Evolutionary conservation across 2,113 vertebrate genomes (phyloP).

Genomic region (Centropus bengalensis): DNA sequence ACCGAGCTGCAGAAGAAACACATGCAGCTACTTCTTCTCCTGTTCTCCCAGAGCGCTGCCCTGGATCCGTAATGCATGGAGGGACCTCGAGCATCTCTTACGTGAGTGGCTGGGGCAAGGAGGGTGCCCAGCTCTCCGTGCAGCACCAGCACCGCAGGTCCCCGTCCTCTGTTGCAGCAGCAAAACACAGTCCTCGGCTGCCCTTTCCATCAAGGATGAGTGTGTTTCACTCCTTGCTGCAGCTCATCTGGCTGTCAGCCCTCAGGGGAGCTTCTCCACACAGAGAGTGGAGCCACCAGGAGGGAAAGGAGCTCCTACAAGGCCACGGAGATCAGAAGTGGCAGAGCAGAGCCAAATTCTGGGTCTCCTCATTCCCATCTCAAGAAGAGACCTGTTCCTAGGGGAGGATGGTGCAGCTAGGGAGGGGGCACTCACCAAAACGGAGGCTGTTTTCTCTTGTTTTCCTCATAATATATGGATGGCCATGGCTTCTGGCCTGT

Average conservation of each 20-base stretch:
- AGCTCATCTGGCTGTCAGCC: background rate
- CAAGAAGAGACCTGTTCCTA: fast-evolving
- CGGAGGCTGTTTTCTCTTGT: background rate
- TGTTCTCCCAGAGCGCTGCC: background rate
- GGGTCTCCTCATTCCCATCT: background rate
- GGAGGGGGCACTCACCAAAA: background rate
- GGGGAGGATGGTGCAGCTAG: background rate
- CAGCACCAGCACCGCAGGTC: fast-evolving
- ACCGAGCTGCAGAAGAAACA: background rate
- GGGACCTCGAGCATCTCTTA: background rate
- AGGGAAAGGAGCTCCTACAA: background rate
- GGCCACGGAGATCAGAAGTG: background rate
- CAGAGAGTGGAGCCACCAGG: background rate
- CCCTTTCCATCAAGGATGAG: background rate
- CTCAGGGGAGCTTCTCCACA: background rate
- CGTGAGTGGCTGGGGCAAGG: fast-evolving
- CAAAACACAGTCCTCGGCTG: fast-evolving
- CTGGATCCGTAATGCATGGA: background rate
- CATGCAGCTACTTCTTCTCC: background rate
- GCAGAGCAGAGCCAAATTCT: background rate
- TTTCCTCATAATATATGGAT: background rate
- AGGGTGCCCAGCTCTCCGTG: fast-evolving
- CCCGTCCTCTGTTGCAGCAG: fast-evolving
- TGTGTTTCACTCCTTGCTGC: background rate
- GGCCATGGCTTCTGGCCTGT: background rate